Percentiles rank a stretch among this genome's conserved stretches.
Evolutionary conservation across 2,888 invertebrate species (phyloP).

Genomic region (Drosophila tanythrix): DNA sequence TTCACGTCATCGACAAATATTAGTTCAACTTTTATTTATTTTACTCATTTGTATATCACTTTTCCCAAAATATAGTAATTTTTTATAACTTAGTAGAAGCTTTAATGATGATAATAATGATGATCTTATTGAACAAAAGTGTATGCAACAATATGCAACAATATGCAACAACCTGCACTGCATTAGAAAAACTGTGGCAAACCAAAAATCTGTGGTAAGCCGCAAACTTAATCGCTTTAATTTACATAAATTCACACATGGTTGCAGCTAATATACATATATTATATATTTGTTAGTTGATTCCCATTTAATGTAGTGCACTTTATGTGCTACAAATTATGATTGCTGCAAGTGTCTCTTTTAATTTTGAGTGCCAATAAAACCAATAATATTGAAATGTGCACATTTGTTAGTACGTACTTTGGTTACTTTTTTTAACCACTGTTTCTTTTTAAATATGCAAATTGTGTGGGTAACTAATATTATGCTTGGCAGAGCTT

Average conservation of each 20-base stretch:
- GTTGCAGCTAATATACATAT: background rate
- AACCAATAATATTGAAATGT: background rate
- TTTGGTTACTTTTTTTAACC: background rate
- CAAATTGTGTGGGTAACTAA: slow-evolving; percentile 12
- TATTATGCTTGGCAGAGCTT: slow-evolving; percentile 10
- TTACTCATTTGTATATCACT: background rate
- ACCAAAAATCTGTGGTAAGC: background rate
- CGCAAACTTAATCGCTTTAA: background rate
- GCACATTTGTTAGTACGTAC: background rate
- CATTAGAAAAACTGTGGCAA: background rate
- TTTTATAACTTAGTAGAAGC: no score
- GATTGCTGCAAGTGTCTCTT: background rate
- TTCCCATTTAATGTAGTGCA: background rate
- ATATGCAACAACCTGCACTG: background rate
- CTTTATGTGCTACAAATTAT: no score
- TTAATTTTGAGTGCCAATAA: background rate
- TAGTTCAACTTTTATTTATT: background rate
- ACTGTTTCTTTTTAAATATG: slow-evolving; percentile 11
- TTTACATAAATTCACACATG: background rate
- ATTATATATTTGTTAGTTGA: background rate
- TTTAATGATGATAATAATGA: background rate
- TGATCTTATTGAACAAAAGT: background rate
- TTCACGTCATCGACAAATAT: no score
- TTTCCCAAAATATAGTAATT: no score
- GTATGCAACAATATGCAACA: background rate